A percentile compares a stretch with the other conserved stretches of the same genome.
These are phyloP conservation scores for Manacus vitellinus DNA, from an alignment of 2,113 vertebrate genomes.

Conservation along the genomic window DNA sequence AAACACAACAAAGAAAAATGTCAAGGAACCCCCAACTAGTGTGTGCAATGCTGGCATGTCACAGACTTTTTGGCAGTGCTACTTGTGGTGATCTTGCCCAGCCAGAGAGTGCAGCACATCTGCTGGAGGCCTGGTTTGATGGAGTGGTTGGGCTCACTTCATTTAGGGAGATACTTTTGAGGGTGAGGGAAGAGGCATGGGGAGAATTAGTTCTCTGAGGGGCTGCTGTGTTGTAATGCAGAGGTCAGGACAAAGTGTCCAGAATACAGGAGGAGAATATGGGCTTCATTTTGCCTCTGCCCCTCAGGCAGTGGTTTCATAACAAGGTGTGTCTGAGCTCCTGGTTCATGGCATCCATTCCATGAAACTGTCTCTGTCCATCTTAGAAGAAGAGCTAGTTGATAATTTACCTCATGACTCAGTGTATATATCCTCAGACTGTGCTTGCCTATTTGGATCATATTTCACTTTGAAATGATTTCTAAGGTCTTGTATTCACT, in stretches of 20 bases:
- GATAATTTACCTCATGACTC: background rate
- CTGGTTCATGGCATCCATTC: background rate
- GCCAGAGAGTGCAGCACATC: background rate
- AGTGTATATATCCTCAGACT: background rate
- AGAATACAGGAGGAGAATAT: background rate
- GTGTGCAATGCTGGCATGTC: background rate
- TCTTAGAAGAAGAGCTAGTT: background rate
- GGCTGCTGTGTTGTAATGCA: background rate
- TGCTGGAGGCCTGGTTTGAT: background rate
- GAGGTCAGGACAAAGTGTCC: background rate
- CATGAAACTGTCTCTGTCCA: background rate
- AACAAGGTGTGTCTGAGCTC: background rate
- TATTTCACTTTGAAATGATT: constrained; percentile 7
- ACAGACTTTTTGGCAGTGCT: background rate
- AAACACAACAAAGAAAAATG: background rate
- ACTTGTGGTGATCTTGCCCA: background rate
- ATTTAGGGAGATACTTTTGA: background rate
- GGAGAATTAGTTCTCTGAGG: background rate
- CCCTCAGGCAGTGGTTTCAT: background rate
- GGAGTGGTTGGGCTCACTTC: background rate
- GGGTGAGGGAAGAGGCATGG: background rate
- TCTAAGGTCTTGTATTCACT: background rate
- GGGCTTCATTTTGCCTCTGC: background rate
- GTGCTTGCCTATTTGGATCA: background rate
- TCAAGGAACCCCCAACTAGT: background rate